phyloP scores from a whole-genome alignment of 1,140 invertebrate genomes.

The Panagrolaimus sp. region DNA sequence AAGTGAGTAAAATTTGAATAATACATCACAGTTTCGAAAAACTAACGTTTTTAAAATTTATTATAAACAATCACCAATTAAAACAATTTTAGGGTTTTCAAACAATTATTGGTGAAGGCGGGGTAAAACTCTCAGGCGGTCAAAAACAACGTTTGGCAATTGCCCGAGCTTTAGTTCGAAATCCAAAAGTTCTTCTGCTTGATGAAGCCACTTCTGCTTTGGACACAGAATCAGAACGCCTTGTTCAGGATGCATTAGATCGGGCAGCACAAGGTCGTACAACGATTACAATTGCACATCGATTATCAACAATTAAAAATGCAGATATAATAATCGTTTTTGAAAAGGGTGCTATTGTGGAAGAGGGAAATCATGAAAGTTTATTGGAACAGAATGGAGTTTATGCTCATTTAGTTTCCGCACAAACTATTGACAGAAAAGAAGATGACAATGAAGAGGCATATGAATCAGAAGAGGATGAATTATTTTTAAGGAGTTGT shows the following conservation, averaged over 20 bases:
- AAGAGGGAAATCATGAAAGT: conserved; percentile 18
- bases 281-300: conserved; percentile 60
- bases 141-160: conserved; percentile 18
- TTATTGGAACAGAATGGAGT: neutral
- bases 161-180: neutral
- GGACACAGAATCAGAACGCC: conserved; percentile 11
- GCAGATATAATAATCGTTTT: conserved; percentile 5
- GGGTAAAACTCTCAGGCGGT: neutral
- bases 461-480: neutral
- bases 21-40: too few relatives aligned
- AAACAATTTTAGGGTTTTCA: neutral
- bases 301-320: conserved; percentile 2
- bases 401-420: neutral
- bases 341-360: conserved; percentile 34
- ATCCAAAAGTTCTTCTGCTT: conserved; percentile 18
- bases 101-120: conserved; percentile 12
- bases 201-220: conserved; percentile 28
- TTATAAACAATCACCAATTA: too few relatives aligned
- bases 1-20: conserved; percentile 12
- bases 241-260: conserved; percentile 42
- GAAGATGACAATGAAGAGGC: conserved; percentile 12
- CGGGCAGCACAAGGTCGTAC: conserved; percentile 56
- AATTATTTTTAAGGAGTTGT: too few relatives aligned
- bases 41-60: too few relatives aligned
- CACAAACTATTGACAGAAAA: neutral